Conservation (phyloP, 2,113 vertebrate genomes). For the Cnemophilus loriae region DNA sequence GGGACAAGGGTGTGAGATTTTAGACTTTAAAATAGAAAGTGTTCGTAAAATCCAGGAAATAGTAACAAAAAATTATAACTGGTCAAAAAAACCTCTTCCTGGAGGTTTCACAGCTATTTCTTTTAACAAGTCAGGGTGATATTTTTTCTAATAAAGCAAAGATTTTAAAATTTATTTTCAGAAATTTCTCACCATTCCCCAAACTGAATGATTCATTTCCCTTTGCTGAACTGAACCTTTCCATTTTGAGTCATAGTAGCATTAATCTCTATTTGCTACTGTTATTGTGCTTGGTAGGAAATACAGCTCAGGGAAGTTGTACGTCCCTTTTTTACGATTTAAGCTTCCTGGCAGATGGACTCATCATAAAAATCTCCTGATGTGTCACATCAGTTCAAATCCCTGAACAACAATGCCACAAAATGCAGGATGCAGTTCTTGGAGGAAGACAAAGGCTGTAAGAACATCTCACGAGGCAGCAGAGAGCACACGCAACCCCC, state of each 20-base stretch:
- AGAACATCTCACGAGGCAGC: neutral
- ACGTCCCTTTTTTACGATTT: neutral
- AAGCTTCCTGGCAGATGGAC: neutral
- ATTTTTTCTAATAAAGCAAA: neutral
- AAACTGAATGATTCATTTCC: neutral
- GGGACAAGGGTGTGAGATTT: neutral
- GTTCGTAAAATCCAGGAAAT: neutral
- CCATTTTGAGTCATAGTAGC: neutral
- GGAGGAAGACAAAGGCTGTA: neutral
- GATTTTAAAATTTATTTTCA: neutral
- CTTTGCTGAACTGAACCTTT: neutral
- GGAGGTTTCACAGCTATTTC: neutral
- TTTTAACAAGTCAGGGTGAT: neutral
- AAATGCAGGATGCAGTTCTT: neutral
- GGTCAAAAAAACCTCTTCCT: neutral
- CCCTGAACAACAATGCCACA: neutral
- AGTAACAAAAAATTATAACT: neutral
- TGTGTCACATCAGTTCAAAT: neutral
- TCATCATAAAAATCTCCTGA: neutral
- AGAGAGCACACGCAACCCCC: neutral
- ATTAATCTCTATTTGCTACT: neutral
- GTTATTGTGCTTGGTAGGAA: neutral
- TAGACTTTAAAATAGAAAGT: neutral
- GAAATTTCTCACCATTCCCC: neutral
- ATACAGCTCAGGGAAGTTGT: neutral